Base-by-base conservation (phyloP, 2,888 invertebrate genomes). In the Mylabris sibirica region DNA sequence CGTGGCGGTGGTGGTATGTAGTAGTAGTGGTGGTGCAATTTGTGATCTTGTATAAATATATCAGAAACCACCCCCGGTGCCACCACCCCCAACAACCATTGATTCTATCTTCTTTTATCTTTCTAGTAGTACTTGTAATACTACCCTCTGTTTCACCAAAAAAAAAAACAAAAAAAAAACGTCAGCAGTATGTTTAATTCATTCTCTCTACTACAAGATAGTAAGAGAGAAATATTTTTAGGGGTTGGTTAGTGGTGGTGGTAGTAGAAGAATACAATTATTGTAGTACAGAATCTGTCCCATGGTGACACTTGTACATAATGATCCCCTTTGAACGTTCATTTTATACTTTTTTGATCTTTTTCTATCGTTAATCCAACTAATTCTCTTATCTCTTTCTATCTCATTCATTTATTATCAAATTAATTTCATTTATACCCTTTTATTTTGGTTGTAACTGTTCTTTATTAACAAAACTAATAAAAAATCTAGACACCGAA, bases 301-400 rank as follows among this genome's bases (percentile, higher is more conserved):
- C 84, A 75, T 78, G 84, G 89, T 88, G 89, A 88, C 89, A 89
- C 89, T 89, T 89, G 89, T 84, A 84, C 84, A 86, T 88, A 89
- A 89, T 89, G 88, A 88, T 87, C 79, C 77, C 75, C 76, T 76
- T 35, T 34, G 24, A 59, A 17, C 20, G 59, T 59, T 41, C 14
- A 41, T 49, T 49, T 20, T 49, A 49, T 49, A 17, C 3, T 49
- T 12, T 14, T 41, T 49, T 20, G 17, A 20, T 49, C 49, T 49
- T 49, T 49, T 49, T 20, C 49, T 49, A 49, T 9, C 53, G 3
- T 22, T 22, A 53, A 22, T 53, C 53, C 20, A 9, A 17, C 53
- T 6, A 30, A 30, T 6, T 22, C 22, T 44, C 38, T 3, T 38
- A 38, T 2, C 14, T 12, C 2, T 17, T 6, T 44, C 44, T 8